phyloP scores from a whole-genome alignment of 1,140 invertebrate genomes.

The Neomicropteryx cornuta region DNA sequence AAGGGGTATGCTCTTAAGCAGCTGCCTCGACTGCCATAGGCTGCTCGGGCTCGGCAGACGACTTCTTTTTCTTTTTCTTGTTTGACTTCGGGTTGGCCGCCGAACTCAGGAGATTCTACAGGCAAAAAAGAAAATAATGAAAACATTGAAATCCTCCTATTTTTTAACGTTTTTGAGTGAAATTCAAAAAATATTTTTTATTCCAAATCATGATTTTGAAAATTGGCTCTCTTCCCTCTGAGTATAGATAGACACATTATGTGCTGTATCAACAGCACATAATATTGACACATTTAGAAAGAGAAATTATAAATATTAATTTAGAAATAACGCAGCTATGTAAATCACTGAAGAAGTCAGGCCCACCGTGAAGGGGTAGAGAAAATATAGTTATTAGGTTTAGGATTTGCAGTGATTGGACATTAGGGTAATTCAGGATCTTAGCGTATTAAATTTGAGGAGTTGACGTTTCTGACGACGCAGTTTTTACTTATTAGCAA shows the following conservation, averaged over 20 bases:
- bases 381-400: no score
- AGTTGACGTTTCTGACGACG: conserved; percentile 28
- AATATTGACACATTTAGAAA: conserved; percentile 18
- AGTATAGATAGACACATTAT: neutral
- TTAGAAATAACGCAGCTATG: no score
- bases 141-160: neutral
- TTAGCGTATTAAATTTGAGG: no score
- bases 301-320: no score
- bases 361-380: no score
- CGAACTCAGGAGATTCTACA: conserved; percentile 61
- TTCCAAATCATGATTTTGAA: neutral
- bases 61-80: conserved; percentile 86
- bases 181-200: neutral
- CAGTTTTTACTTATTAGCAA: conserved; percentile 4
- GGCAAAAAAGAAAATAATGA: conserved; percentile 15
- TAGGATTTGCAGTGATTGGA: no score
- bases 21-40: conserved; percentile 52
- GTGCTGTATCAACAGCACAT: neutral
- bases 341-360: no score
- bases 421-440: no score
- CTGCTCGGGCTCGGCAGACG: conserved; percentile 44
- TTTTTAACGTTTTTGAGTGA: neutral
- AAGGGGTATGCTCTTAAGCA: conserved; percentile 34
- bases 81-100: conserved; percentile 68
- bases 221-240: neutral